These are phyloP conservation scores for Tinamus guttatus DNA, from an alignment of 2,113 vertebrate genomes.

Conservation along the genomic window DNA sequence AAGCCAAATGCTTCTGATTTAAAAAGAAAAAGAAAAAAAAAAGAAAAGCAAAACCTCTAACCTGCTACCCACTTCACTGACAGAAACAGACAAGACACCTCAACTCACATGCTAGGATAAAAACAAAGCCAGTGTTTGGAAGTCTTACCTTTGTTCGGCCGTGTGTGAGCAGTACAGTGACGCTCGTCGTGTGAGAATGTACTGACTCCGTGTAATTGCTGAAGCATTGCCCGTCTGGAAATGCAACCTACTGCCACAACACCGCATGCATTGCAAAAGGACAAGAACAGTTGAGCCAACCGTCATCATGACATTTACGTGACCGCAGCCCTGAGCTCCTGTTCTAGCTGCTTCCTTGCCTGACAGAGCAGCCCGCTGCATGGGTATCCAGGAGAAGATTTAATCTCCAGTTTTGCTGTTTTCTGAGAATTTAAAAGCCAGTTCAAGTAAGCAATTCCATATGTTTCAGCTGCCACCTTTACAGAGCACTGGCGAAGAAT, in stretches of 20 bases:
- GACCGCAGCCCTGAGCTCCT: not conserved
- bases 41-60: not conserved
- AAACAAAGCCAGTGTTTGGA: not conserved
- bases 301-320: not conserved
- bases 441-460: not conserved
- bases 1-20: not conserved
- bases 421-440: not conserved
- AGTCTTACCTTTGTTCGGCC: conserved; percentile 86
- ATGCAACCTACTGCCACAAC: conserved; percentile 81
- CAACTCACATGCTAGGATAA: not conserved
- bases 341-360: not conserved
- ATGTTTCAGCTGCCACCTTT: not conserved
- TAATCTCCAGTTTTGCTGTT: not conserved
- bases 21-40: not conserved
- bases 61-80: not conserved
- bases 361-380: not conserved
- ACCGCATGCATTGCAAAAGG: conserved; percentile 69
- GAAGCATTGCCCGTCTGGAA: conserved; percentile 88
- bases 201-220: conserved; percentile 88
- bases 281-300: conserved; percentile 60
- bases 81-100: conserved; percentile 19
- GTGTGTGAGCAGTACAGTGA: conserved; percentile 78
- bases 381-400: not conserved
- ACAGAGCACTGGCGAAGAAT: not conserved
- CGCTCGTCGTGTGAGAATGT: conserved; percentile 86